Percentiles rank a stretch among this genome's conserved stretches.
phyloP scores from a whole-genome alignment of 2,113 vertebrate species.

The Vulpes ferrilata region DNA sequence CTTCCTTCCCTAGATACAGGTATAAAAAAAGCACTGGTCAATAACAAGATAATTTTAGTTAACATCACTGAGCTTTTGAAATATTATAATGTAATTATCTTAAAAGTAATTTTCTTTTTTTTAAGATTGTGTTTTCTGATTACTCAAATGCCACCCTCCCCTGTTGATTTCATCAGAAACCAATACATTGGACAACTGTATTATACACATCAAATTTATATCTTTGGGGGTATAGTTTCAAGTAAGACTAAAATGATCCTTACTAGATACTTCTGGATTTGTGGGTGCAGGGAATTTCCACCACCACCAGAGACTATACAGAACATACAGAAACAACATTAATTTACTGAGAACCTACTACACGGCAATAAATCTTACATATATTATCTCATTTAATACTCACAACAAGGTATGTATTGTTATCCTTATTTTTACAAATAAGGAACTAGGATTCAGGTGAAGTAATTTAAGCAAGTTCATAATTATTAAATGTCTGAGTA shows the following conservation, averaged over 20 bases:
- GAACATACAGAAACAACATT: not conserved
- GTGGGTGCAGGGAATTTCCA: not conserved
- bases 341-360: not conserved
- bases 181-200: not conserved
- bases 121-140: not conserved
- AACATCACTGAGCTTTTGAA: constrained; percentile 48
- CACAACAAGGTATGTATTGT: not conserved
- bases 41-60: constrained; percentile 43
- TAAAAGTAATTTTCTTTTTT: constrained; percentile 25
- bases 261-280: not conserved
- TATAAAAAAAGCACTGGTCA: constrained; percentile 40
- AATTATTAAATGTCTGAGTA: not conserved
- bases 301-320: not conserved
- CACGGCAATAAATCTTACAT: not conserved
- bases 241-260: not conserved
- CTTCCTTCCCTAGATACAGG: constrained; percentile 91
- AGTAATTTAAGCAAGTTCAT: not conserved
- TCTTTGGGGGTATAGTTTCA: not conserved
- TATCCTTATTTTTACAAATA: constrained; percentile 6
- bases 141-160: not conserved
- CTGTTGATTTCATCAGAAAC: constrained; percentile 4
- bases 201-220: not conserved
- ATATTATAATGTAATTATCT: not conserved
- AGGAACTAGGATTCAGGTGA: not conserved
- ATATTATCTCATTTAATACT: not conserved